These are phyloP conservation scores for Hydrozoanthus gracilis DNA, from an alignment of 92 coral and sea anemone genomes.

Conservation along the genomic window DNA sequence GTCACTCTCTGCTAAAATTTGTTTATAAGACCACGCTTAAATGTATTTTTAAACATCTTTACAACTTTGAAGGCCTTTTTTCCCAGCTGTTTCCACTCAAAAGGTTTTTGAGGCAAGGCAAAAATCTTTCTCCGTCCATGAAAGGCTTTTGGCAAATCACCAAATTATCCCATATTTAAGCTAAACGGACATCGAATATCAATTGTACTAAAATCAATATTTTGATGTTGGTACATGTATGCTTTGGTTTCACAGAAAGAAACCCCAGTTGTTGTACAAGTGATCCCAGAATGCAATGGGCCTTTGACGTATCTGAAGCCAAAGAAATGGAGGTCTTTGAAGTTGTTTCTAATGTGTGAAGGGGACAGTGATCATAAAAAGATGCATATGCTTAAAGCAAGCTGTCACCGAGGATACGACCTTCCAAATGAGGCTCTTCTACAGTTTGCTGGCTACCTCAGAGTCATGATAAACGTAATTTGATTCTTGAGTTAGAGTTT, in stretches of 20 bases:
- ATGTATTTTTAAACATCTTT: too few relatives aligned
- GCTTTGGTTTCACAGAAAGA: slow-evolving; percentile 6
- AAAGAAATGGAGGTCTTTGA: slow-evolving; percentile 8
- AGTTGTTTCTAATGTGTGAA: slow-evolving; percentile 31
- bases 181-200: too few relatives aligned
- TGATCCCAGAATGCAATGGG: not conserved
- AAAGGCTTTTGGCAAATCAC: too few relatives aligned
- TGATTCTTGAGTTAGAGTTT: too few relatives aligned
- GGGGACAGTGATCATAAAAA: not conserved
- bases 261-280: slow-evolving; percentile 30
- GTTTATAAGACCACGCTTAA: too few relatives aligned
- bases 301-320: not conserved
- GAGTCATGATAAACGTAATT: not conserved
- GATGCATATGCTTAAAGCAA: slow-evolving; percentile 17
- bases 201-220: not conserved
- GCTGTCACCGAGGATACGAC: slow-evolving; percentile 16
- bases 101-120: too few relatives aligned
- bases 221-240: not conserved
- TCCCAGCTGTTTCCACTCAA: too few relatives aligned
- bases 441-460: not conserved
- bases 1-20: too few relatives aligned
- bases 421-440: not conserved
- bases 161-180: too few relatives aligned
- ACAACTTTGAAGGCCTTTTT: too few relatives aligned
- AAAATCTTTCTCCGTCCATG: too few relatives aligned